Evolutionary conservation across 2,888 invertebrate genomes (phyloP).

Genomic region (Baronia brevicornis): DNA sequence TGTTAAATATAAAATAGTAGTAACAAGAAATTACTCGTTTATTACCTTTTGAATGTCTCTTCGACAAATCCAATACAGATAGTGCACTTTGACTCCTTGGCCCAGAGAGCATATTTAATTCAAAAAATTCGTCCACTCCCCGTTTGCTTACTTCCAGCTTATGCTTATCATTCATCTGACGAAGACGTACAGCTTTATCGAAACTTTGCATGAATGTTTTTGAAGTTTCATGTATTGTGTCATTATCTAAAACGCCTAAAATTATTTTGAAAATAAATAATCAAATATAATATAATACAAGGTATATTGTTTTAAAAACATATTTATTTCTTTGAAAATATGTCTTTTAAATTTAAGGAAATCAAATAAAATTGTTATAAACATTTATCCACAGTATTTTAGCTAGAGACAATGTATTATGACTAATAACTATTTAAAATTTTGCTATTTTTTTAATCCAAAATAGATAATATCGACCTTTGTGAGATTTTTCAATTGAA

Average conservation of each 20-base stretch:
- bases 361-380: too few species aligned
- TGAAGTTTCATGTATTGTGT: constrained; percentile 73
- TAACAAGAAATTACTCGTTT: too few species aligned
- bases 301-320: background rate
- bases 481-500: too few species aligned
- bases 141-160: constrained; percentile 36
- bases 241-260: constrained; percentile 77
- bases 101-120: constrained; percentile 55
- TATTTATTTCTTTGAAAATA: background rate
- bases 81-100: constrained; percentile 48
- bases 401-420: too few species aligned
- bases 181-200: constrained; percentile 71
- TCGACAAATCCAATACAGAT: constrained; percentile 37
- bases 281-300: background rate
- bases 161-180: constrained; percentile 53
- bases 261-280: constrained; percentile 12
- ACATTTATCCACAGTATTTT: too few species aligned
- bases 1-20: too few species aligned
- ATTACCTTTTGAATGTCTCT: too few species aligned
- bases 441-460: too few species aligned
- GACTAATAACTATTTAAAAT: too few species aligned
- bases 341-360: background rate
- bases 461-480: too few species aligned
- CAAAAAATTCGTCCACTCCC: constrained; percentile 58
- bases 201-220: constrained; percentile 78